phyloP scores from a whole-genome alignment of 2,797 vertebrate genomes.

The Alcedo quadribrachys region DNA sequence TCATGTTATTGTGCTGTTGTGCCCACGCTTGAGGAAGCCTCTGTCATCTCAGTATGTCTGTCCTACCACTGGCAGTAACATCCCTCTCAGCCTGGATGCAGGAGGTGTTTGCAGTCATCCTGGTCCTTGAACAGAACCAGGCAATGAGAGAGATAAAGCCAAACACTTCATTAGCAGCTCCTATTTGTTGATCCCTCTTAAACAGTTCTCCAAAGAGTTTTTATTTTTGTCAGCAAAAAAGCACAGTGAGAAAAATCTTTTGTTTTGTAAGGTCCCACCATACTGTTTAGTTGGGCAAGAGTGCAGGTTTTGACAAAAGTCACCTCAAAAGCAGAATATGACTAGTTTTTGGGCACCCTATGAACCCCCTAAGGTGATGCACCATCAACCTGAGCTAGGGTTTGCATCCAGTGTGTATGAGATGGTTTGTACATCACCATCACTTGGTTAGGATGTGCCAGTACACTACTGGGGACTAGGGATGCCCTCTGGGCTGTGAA shows the following conservation, averaged over 20 bases:
- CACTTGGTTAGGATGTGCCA: not conserved
- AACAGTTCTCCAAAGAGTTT: not conserved
- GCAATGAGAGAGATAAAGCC: not conserved
- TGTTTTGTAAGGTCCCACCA: not conserved
- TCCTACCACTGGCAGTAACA: not conserved
- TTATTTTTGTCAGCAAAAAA: not conserved
- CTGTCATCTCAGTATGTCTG: not conserved
- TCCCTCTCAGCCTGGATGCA: not conserved
- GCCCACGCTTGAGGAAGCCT: not conserved
- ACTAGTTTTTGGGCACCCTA: not conserved
- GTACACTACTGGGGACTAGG: accelerated
- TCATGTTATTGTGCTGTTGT: not conserved
- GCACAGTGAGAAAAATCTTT: not conserved
- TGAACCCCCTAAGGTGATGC: too few relatives aligned
- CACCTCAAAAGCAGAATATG: not conserved
- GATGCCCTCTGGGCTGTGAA: not conserved
- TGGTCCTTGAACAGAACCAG: not conserved
- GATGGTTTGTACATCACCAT: not conserved
- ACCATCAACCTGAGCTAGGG: too few relatives aligned
- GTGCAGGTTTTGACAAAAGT: not conserved
- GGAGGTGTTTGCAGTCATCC: not conserved
- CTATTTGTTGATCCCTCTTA: not conserved
- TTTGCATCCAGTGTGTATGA: not conserved
- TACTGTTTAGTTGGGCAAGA: not conserved
- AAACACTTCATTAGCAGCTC: not conserved